Conservation (phyloP, 2,113 vertebrate species). For the Sula dactylatra region DNA sequence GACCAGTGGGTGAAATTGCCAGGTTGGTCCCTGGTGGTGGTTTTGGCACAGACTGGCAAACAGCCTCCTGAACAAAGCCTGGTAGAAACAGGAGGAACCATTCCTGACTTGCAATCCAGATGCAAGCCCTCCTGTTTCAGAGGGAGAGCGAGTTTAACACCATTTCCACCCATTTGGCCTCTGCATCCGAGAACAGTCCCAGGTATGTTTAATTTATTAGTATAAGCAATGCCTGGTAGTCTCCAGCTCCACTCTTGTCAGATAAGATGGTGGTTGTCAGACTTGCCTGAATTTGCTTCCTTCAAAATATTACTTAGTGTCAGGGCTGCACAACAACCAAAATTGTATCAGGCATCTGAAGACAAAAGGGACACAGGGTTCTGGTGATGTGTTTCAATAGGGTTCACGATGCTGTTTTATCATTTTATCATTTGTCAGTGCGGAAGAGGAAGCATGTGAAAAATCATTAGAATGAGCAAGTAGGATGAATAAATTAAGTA, state of each 20-base stretch:
- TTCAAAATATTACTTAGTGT: slow-evolving; percentile 2
- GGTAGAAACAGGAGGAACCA: not conserved
- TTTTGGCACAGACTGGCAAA: not conserved
- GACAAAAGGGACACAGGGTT: not conserved
- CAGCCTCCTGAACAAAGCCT: not conserved
- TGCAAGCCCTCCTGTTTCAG: not conserved
- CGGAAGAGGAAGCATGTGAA: slow-evolving; percentile 2
- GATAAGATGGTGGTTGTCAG: slow-evolving; percentile 2
- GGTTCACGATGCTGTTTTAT: not conserved
- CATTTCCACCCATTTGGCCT: not conserved
- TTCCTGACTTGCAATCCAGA: not conserved
- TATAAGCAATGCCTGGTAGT: not conserved
- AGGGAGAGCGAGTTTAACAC: not conserved
- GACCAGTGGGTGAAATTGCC: not conserved
- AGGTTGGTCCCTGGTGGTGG: no score
- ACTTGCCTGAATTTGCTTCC: not conserved
- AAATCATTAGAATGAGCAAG: slow-evolving; percentile 48
- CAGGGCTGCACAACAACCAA: not conserved
- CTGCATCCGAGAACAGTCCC: not conserved
- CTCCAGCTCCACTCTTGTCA: not conserved
- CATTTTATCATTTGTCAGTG: slow-evolving; percentile 2
- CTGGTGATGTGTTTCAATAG: not conserved
- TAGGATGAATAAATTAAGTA: slow-evolving; percentile 59
- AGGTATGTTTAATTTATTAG: slow-evolving; percentile 11
- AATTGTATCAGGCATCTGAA: not conserved